These are phyloP conservation scores for Oceanodroma tethys DNA, from an alignment of 2,113 vertebrate genomes.

Conservation along the genomic window DNA sequence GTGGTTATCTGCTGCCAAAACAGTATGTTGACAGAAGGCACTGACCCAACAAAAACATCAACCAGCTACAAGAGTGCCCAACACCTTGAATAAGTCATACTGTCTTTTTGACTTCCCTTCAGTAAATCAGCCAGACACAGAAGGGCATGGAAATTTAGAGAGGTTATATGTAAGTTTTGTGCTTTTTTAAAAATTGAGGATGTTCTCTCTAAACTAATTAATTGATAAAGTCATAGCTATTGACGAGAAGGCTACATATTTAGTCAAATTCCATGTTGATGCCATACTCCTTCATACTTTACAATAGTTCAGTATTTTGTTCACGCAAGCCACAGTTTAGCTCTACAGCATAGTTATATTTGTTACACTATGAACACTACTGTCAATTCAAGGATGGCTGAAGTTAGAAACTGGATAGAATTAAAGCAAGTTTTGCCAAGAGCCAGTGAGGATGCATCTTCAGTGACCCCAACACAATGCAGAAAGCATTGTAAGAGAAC, in stretches of 20 bases:
- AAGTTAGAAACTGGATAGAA: background rate
- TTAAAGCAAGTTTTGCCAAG: background rate
- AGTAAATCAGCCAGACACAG: background rate
- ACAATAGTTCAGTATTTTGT: rapidly evolving
- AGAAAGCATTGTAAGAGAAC: background rate
- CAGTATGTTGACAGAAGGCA: background rate
- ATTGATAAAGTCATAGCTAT: background rate
- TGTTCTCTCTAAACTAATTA: background rate
- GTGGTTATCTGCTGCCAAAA: background rate
- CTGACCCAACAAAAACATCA: background rate
- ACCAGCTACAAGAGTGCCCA: background rate
- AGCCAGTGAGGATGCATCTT: background rate
- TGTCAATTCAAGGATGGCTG: background rate
- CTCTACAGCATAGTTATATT: rapidly evolving
- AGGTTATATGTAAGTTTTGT: background rate
- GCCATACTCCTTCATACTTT: rapidly evolving
- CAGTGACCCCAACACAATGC: background rate
- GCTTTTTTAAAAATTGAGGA: background rate
- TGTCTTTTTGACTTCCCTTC: background rate
- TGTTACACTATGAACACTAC: background rate
- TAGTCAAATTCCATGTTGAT: rapidly evolving
- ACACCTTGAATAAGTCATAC: background rate
- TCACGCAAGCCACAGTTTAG: background rate
- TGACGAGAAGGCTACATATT: background rate
- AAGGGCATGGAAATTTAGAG: background rate